Base-by-base conservation (phyloP, 2,113 vertebrate species). In the Lasiurus borealis region DNA sequence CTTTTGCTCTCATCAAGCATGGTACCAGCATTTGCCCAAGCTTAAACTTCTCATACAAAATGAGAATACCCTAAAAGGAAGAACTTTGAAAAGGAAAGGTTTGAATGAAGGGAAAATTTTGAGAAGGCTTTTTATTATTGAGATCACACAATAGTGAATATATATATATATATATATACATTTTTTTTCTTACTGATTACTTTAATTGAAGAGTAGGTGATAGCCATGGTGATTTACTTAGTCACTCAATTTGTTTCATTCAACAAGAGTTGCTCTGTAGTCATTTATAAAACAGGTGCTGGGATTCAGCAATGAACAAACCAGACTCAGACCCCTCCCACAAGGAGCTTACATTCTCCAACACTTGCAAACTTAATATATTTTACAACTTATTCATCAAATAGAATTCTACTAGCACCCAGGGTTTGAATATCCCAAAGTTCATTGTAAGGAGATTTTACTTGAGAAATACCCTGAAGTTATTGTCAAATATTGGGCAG, bases 241-340 rank as follows among this genome's bases (percentile, higher is more conserved):
- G n/a, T 54, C 10, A 46, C 40, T 48, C 72, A n/a, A 68, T 68
- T 57, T 36, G n/a, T 81, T 57, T 86, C 9, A 36, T 62, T 77
- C 16, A 77, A 23, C 48, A 9, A 29, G 34, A 77, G 62, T 64
- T 71, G 23, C 50, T 82, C 40, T 27, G 0, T 68, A 34, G 36
- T 85, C 76, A 81, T 23, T 62, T 72, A n/a, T 19, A 72, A 81
- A 12, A 44, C 13, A 75, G 62, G 62, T 29, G 83, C 40, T 62
- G 48, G 46, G 25, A 69, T 88, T 85, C 92, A 72, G 75, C 69
- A 93, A 3, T 64, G 54, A 92, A 62, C 59, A 64, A 96, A 90
- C 77, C 21, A 80, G 34, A 46, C 25, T 18, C 15, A 59, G 48
- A 88, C 82, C 23, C 57, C 34, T 78, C 18, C 54, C 34, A 34